Evolutionary conservation across 2,797 vertebrate genomes (phyloP).

Genomic region (Pangasius sanitwongsei): DNA sequence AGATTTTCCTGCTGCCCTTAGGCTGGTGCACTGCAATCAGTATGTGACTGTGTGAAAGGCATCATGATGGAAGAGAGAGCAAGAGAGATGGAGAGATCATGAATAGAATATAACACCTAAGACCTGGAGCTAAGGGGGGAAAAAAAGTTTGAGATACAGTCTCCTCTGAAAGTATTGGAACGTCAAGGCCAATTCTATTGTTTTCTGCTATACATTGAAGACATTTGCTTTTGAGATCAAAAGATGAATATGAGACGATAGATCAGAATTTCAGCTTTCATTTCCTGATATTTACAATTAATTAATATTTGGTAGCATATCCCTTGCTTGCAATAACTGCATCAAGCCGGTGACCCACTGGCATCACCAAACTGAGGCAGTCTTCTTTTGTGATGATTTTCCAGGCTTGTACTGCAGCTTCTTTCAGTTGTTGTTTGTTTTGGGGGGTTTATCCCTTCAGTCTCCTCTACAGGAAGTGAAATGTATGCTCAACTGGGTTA

Average conservation of each 20-base stretch:
- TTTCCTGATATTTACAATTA: neutral
- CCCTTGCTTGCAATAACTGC: neutral
- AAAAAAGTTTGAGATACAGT: slow-evolving; percentile 21
- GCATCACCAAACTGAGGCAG: neutral
- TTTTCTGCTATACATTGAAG: neutral
- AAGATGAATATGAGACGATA: neutral
- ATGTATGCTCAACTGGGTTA: neutral
- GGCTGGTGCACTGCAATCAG: slow-evolving; percentile 46
- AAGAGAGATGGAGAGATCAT: slow-evolving; percentile 6
- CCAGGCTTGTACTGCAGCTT: neutral
- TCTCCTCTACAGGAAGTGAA: neutral
- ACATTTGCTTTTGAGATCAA: neutral
- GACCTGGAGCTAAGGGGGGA: neutral
- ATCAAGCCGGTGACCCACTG: neutral
- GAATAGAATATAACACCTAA: slow-evolving; percentile 35
- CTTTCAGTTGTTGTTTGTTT: neutral
- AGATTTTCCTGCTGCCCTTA: slow-evolving; percentile 45
- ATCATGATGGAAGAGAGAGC: slow-evolving; percentile 21
- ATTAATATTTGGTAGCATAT: neutral
- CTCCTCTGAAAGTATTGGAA: neutral
- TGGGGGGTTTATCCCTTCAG: neutral
- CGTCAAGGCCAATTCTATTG: neutral
- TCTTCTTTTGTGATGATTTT: neutral
- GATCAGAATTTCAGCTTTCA: neutral
- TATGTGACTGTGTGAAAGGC: slow-evolving; percentile 37